Base-by-base conservation (phyloP, 30 jellyfish, hydroid and myxozoan species). In the Catostylus mosaicus region DNA sequence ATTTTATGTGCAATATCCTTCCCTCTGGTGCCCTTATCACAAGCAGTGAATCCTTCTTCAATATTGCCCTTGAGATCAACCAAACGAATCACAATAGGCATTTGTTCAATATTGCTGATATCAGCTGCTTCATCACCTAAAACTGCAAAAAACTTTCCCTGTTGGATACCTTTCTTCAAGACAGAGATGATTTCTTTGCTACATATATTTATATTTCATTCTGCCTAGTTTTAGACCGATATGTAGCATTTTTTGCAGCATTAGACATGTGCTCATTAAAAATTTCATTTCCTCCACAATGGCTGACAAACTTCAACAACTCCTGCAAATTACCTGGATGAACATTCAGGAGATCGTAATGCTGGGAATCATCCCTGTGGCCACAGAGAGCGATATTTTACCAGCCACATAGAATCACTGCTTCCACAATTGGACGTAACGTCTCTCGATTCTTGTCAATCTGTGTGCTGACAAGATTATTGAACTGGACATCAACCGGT, bases 121-220 rank as follows among this genome's bases (percentile, higher is more conserved):
- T 78, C 81, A 19, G 89, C 88, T 52, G 88, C 88, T 70, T 46
- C 88, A 60, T 69, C 93, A 9, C 88, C 88, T 31, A 83, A 57
- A 9, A 83, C 73, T 9, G 93, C 33, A 59, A 68, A 83, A 46
- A 69, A 83, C 80, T 68, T 54, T 30, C 88, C 80, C 18, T 22
- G n/a, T 27, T 86, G 51, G 1, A 83, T 59, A 52, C 72, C 87
- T 18, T 43, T 12, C 24, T 57, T 46, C 14, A 83, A 22, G 0
- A 24, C 54, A 23, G 33, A 23, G 18, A 29, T 18, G 30, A 83
- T 60, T 23, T 43, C 68, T 30, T 82, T 52, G n/a, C 86, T 64
- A 34, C 86, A 67, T 24, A 54, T 24, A 81, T 54, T 54, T 18
- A 54, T 54, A 54, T 29, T 16, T 54, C 67, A 54, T 54, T 32